Evolutionary conservation across 1,140 invertebrate species (phyloP).

Genomic region (Neodiprion pinetum): DNA sequence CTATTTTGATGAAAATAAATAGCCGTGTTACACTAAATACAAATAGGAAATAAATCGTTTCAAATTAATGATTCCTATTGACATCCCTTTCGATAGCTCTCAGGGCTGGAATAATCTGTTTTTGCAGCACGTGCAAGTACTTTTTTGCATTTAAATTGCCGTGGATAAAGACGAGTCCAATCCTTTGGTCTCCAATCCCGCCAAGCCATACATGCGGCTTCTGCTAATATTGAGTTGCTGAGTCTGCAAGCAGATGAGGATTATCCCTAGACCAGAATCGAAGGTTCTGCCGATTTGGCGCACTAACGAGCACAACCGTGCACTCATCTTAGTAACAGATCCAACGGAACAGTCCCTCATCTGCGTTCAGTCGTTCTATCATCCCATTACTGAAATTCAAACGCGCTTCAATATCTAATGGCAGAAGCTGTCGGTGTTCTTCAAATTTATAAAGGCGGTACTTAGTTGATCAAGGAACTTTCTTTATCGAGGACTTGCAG

Average conservation of each 20-base stretch:
- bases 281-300: slow-evolving; percentile 22
- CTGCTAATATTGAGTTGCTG: slow-evolving; percentile 26
- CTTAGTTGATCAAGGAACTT: background rate
- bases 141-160: slow-evolving; percentile 37
- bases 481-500: too few species aligned
- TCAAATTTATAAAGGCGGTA: background rate
- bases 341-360: background rate
- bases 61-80: background rate
- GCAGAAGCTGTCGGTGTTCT: background rate
- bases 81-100: background rate
- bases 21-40: background rate
- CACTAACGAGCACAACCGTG: slow-evolving; percentile 24
- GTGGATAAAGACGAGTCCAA: slow-evolving; percentile 47
- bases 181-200: slow-evolving; percentile 43
- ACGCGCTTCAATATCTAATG: background rate
- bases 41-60: background rate
- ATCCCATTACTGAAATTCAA: background rate
- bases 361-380: background rate
- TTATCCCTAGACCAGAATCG: slow-evolving; percentile 18
- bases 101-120: slow-evolving; percentile 7
- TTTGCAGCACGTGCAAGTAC: slow-evolving; percentile 41
- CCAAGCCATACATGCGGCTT: slow-evolving; percentile 41
- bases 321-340: slow-evolving; percentile 24
- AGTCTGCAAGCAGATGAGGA: slow-evolving; percentile 17
- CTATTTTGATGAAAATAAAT: background rate